Percentiles rank a stretch among this genome's conserved stretches.
Evolutionary conservation across 2,888 invertebrate genomes (phyloP).

Genomic region (Rhamnusium bicolor): DNA sequence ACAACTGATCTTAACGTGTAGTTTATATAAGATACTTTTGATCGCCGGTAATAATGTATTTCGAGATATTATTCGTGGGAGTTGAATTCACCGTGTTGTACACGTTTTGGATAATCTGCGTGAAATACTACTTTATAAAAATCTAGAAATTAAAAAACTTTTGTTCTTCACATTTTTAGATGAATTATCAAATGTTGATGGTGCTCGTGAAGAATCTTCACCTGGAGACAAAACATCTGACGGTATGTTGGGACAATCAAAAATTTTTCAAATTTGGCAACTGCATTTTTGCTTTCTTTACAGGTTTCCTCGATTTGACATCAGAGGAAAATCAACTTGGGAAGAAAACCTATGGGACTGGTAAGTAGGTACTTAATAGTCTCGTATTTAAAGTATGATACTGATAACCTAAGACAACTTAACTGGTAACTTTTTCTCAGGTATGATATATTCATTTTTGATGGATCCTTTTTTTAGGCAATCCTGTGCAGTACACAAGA

Average conservation of each 20-base stretch:
- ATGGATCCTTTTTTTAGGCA: conserved; percentile 49
- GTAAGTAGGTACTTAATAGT: conserved; percentile 45
- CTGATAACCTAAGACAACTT: too few species aligned
- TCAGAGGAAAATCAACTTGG: conserved; percentile 54
- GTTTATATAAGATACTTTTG: too few species aligned
- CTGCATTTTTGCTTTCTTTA: conserved; percentile 33
- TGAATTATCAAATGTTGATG: background rate
- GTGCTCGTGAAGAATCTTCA: background rate
- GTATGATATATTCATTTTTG: conserved; percentile 15
- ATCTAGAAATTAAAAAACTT: too few species aligned
- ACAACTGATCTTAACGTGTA: too few species aligned
- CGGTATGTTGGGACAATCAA: too few species aligned
- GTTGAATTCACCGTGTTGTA: too few species aligned
- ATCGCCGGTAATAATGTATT: too few species aligned
- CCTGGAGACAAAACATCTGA: background rate
- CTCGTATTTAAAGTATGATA: too few species aligned
- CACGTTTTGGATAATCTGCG: too few species aligned
- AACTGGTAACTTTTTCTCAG: too few species aligned
- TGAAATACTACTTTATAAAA: too few species aligned
- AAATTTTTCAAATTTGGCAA: background rate
- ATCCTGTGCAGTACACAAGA: conserved; percentile 73
- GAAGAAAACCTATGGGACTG: conserved; percentile 49
- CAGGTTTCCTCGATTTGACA: conserved; percentile 58
- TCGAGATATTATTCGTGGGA: too few species aligned
- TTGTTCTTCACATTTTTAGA: background rate